A percentile compares a stretch with the other conserved stretches of the same genome.
Conservation (phyloP, 2,888 invertebrate species). For the Choristoneura rosaceana region DNA sequence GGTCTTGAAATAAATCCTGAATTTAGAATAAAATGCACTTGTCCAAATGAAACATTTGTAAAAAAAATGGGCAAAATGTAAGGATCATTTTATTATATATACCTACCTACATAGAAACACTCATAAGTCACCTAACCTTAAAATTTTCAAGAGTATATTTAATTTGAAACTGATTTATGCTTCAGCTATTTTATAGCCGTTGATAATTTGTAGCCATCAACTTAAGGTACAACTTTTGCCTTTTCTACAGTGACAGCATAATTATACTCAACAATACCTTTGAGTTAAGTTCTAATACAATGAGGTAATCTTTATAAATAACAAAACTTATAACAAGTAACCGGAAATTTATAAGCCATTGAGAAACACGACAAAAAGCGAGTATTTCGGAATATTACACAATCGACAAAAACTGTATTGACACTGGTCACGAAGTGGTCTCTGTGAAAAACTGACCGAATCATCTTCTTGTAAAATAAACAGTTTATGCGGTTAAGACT, state of each 20-base stretch:
- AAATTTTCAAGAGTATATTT: too few relatives aligned
- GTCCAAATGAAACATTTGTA: too few relatives aligned
- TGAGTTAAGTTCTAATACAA: slow-evolving; percentile 6
- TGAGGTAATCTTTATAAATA: slow-evolving; percentile 37
- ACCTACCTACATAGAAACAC: too few relatives aligned
- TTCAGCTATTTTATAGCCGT: too few relatives aligned
- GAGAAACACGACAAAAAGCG: slow-evolving; percentile 34
- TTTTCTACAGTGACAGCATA: not conserved
- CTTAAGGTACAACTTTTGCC: not conserved
- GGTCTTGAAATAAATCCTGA: too few relatives aligned
- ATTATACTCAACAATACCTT: not conserved
- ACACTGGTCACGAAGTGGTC: slow-evolving; percentile 36
- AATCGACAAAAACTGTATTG: slow-evolving; percentile 35
- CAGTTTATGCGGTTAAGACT: not conserved
- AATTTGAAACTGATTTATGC: too few relatives aligned
- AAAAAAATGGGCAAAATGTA: too few relatives aligned
- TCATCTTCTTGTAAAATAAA: slow-evolving; percentile 26
- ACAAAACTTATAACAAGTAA: slow-evolving; percentile 26
- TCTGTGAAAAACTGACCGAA: slow-evolving; percentile 20
- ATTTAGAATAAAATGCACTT: too few relatives aligned
- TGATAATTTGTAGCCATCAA: not conserved
- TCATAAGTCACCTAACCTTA: too few relatives aligned
- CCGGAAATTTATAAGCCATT: slow-evolving; percentile 31
- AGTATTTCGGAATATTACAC: slow-evolving; percentile 34
- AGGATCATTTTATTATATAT: too few relatives aligned